These are phyloP conservation scores for Chaenogobius annularis DNA, from an alignment of 2,113 vertebrate species.

Conservation along the genomic window DNA sequence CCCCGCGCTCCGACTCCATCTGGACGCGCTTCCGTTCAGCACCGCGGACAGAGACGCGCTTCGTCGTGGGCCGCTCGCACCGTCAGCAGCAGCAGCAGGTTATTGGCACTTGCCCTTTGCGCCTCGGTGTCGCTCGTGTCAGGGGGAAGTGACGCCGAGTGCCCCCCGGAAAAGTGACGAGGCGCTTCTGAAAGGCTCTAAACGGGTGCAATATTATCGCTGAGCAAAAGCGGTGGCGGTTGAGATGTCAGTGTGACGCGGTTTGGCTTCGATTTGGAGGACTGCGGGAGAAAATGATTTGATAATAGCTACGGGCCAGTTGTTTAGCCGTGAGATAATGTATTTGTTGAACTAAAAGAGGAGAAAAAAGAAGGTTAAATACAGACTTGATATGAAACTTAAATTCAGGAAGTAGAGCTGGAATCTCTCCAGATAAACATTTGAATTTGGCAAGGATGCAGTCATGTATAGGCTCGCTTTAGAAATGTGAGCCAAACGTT, in stretches of 20 bases:
- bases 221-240: not conserved
- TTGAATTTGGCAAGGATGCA: too few species aligned
- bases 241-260: not conserved
- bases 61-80: too few species aligned
- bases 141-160: not conserved
- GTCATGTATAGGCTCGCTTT: too few species aligned
- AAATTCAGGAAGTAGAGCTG: too few species aligned
- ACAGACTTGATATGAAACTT: too few species aligned
- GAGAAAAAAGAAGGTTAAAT: too few species aligned
- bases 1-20: not conserved
- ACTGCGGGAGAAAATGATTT: not conserved
- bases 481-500: too few species aligned
- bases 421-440: too few species aligned
- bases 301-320: not conserved
- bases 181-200: not conserved
- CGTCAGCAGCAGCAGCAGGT: too few species aligned
- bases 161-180: not conserved
- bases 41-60: slow-evolving; percentile 55
- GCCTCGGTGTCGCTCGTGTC: not conserved
- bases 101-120: not conserved
- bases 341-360: too few species aligned
- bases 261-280: not conserved
- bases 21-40: slow-evolving; percentile 46
- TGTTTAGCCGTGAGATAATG: not conserved
- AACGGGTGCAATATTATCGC: not conserved